Base-by-base conservation (phyloP, 2,113 vertebrate species). In the Centrocercus urophasianus region DNA sequence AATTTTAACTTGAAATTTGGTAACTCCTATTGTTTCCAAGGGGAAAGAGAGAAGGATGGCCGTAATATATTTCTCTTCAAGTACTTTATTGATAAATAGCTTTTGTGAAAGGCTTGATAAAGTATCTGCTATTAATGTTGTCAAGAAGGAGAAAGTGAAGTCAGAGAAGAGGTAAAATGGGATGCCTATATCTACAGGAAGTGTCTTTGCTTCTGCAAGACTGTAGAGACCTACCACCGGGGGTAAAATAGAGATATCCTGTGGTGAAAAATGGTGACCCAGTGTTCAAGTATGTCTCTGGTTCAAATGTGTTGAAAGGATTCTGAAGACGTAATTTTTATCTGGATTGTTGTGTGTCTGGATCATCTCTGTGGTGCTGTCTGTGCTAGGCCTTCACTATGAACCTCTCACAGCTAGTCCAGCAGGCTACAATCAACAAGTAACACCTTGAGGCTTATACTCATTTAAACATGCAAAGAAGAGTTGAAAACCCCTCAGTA, bases 1-100 rank as follows among this genome's bases (percentile, higher is more conserved):
- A 93, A 90, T 28, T 95, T 96, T 93, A 96, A 89, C 96, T 88
- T 85, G 69, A 83, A 93, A 89, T 83, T 67, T 0, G 0, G 64
- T 66, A 60, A 54, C 43, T 90, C 27, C 36, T 81, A 4, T 32
- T 83, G 66, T 70, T 94, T 81, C 38, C 61, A 75, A 70, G 47
- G 42, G 59, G 30, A 90, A 80, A 75, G 32, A 72, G 67, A 89
- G 52, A 40, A 74, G 48, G 32, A 75, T 57, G 70, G 43, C 38
- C 18, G 45, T 82, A 36, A 52, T 20, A 32, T 1, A 17, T 60
- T 78, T 43, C 43, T 93, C 73, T 81, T 83, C 47, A 54, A n/a
- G 47, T 89, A 54, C 61, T 76, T 78, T 89, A 52, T 65, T 13
- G 38, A 86, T 59, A 84, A 81, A 81, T 34, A 57, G 18, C 13